Evolutionary conservation across 2,888 invertebrate species (phyloP), one percentile per base, ranked within the genome.

Genomic region (Embidobia sp.): DNA sequence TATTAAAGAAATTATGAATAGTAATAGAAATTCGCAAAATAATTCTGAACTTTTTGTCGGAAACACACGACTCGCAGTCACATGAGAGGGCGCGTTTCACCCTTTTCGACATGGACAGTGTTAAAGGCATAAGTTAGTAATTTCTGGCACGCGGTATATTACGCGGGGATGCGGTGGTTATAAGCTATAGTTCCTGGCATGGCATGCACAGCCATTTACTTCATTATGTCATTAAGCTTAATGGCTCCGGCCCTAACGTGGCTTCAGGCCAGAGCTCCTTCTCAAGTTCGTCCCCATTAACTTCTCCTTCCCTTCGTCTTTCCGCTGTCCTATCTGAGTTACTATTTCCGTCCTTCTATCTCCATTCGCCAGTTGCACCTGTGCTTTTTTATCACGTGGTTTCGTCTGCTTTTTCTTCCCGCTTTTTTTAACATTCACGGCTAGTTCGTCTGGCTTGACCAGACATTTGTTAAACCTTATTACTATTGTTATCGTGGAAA

Each of bases 141-240:
- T 89, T 88, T 86, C 88, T 83, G 88, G 88, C 88, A 87, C 83
- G 89, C 87, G 83, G 86, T 87, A 88, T 89, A 89, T 89, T 89
- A 86, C 88, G 83, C 84, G 82, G 82, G 78, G 82, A 85, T 81
- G 82, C 81, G 81, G 85, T 83, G 86, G 87, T 89, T 88, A 88
- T 88, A 89, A 88, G 88, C 89, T 87, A 88, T 87, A 87, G 87
- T 85, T 84, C 80, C 84, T 75, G 78, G 76, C 78, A 70, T 81
- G 83, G 82, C 84, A 79, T 82, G 87, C 85, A 84, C 84, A 84
- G 86, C 87, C 85, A 86, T 88, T 89, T 89, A 89, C 89, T 89
- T 89, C 89, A 89, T 89, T 89, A 89, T 89, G 89, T 89, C 89
- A 89, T 89, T 89, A 89, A 89, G 89, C 89, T 89, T 89, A 89